Percentiles rank a stretch among this genome's conserved stretches.
Evolutionary conservation across 2,797 vertebrate genomes (phyloP).

Genomic region (Alcedo quadribrachys): DNA sequence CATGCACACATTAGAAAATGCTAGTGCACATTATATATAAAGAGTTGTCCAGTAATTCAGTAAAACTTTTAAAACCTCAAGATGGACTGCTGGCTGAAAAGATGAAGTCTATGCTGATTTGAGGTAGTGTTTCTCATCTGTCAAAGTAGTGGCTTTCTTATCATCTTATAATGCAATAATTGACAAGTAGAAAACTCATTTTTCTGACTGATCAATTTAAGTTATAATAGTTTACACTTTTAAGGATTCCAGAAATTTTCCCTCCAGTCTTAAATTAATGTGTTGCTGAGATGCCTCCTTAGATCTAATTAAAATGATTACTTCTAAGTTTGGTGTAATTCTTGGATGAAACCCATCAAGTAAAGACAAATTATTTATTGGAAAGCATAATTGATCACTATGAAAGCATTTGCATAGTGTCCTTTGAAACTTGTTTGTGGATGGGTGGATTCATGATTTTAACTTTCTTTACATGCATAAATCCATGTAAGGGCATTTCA

Average conservation of each 20-base stretch:
- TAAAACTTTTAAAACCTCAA: not conserved
- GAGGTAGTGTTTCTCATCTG: not conserved
- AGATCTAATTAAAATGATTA: not conserved
- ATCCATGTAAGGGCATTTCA: not conserved
- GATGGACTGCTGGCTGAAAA: not conserved
- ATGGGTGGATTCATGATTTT: not conserved
- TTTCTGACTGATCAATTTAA: not conserved
- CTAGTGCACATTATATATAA: not conserved
- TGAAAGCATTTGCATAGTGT: not conserved
- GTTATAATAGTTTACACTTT: not conserved
- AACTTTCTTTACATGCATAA: not conserved
- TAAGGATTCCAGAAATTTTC: not conserved
- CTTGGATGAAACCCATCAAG: not conserved
- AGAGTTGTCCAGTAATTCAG: not conserved
- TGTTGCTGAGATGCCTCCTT: not conserved
- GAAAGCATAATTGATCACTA: not conserved
- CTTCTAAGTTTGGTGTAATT: not conserved
- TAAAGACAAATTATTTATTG: not conserved
- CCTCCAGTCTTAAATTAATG: not conserved
- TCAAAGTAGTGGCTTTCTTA: not conserved
- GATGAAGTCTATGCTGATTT: not conserved
- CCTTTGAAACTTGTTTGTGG: not conserved
- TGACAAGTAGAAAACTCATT: not conserved
- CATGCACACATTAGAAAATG: not conserved
- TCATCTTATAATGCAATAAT: not conserved